A percentile compares a stretch with the other conserved stretches of the same genome.
Evolutionary conservation across 2,113 vertebrate genomes (phyloP).

Genomic region (Thalassoma bifasciatum): DNA sequence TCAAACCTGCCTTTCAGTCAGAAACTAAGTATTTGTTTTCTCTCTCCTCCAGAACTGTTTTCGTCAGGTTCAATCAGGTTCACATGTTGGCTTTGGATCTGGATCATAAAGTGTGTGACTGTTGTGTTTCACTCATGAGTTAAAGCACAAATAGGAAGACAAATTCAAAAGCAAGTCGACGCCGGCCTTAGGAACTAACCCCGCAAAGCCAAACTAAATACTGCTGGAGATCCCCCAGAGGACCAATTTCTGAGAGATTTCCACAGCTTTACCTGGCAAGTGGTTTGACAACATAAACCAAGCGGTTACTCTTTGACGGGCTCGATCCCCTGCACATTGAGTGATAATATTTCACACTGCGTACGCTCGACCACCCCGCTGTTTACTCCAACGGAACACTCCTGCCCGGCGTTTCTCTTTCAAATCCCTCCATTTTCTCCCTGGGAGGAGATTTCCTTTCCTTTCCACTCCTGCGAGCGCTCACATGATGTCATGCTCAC

Average conservation of each 20-base stretch:
- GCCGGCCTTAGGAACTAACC: slow-evolving; percentile 18
- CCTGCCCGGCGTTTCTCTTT: slow-evolving; percentile 60
- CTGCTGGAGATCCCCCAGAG: slow-evolving; percentile 37
- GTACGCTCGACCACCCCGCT: slow-evolving; percentile 63
- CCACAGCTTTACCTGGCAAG: slow-evolving; percentile 74
- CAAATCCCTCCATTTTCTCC: slow-evolving; percentile 70
- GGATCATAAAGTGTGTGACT: slow-evolving; percentile 39
- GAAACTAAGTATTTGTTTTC: too few species aligned
- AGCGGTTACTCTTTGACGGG: slow-evolving; percentile 68
- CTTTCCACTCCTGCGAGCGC: slow-evolving; percentile 74
- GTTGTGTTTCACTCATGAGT: slow-evolving; percentile 53
- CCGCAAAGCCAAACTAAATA: slow-evolving; percentile 55
- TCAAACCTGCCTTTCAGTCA: too few species aligned
- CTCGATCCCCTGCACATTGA: slow-evolving; percentile 67
- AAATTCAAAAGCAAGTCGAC: slow-evolving; percentile 43
- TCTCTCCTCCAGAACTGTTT: background rate
- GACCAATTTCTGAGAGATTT: slow-evolving; percentile 66
- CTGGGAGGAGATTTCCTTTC: slow-evolving; percentile 78
- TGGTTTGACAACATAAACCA: slow-evolving; percentile 74
- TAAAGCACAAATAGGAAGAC: slow-evolving; percentile 66
- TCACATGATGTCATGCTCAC: slow-evolving; percentile 78
- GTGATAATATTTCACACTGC: slow-evolving; percentile 77
- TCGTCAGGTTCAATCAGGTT: slow-evolving; percentile 57
- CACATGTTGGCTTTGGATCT: slow-evolving; percentile 17
- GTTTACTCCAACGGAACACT: slow-evolving; percentile 71